These are phyloP conservation scores for Herpailurus yagouaroundi DNA, from an alignment of 2,113 vertebrate genomes.

Conservation along the genomic window DNA sequence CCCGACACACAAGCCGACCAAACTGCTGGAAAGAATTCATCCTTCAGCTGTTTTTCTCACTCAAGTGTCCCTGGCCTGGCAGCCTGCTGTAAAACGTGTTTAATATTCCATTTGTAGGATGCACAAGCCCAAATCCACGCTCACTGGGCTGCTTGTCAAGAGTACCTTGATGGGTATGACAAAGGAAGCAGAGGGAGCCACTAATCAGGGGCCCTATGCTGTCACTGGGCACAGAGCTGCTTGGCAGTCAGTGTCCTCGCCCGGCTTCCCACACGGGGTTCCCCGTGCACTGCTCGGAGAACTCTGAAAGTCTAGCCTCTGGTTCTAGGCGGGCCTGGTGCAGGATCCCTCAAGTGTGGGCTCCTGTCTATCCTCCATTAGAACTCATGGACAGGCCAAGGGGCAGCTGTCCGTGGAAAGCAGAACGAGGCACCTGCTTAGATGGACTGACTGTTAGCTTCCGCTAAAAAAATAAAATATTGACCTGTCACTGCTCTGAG, in stretches of 20 bases:
- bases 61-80: neutral
- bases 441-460: slow-evolving; percentile 74
- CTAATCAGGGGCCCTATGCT: neutral
- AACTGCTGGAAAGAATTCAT: neutral
- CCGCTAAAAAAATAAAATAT: slow-evolving; percentile 57
- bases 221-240: neutral
- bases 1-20: neutral
- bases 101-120: neutral
- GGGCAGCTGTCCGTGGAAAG: slow-evolving; percentile 47
- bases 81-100: neutral
- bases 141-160: neutral
- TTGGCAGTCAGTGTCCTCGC: fast-evolving
- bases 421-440: slow-evolving; percentile 76
- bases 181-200: neutral
- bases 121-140: neutral
- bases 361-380: neutral
- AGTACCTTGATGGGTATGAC: neutral
- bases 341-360: neutral
- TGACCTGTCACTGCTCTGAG: slow-evolving; percentile 72
- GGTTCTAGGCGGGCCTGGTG: neutral
- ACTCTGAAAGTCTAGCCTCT: neutral
- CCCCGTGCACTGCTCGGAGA: neutral
- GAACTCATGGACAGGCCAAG: neutral
- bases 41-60: neutral
- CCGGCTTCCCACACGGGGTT: fast-evolving